Base-by-base conservation (phyloP, 2,797 vertebrate species). In the Luscinia megarhynchos region DNA sequence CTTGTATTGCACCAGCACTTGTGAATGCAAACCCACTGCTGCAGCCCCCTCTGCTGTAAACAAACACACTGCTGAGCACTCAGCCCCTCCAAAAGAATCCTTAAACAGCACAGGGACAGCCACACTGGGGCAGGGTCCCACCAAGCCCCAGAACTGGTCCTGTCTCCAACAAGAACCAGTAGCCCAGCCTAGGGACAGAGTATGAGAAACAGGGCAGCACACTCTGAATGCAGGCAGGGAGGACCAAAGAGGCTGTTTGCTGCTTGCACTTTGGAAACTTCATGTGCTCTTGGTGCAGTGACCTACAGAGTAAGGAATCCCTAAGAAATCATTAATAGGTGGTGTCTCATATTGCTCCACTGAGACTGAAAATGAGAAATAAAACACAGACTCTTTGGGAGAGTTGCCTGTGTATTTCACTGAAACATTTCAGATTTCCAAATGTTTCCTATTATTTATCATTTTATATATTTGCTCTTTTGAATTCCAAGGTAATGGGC, bases 361-460 rank as follows among this genome's bases (percentile, higher is more conserved):
- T 38, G 89, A 94, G 89, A 87, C 83, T 55, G 80, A 96, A 84
- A 84, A 88, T 22, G 61, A 93, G 83, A 94, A 95, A 64, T 68
- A 89, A 94, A 94, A 90, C 57, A 89, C 66, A 93, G 82, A 86
- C 41, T 88, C 48, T 78, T 76, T 48, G 70, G 95, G 94, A 94
- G 53, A 96, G 30, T 26, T 90, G 89, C 93, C 93, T 84, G 55
- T 93, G 43, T 64, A 34, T 93, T 94, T 91, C 74, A 48, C 70
- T 55, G 83, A 94, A 90, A 84, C 88, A 34, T 82, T 95, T 93
- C 54, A 94, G 70, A 90, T 68, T 94, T 93, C 77, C 93, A 95
- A 95, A 51, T 94, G 77, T 94, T 96, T 90, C 84, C 87, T 94
- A 95, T 94, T 96, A 94, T 87, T 96, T 95, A 94, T 90, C 83